A percentile compares a stretch with the other conserved stretches of the same genome.
Evolutionary conservation across 1,140 invertebrate species (phyloP).

Genomic region (Cyclargus thomasi): DNA sequence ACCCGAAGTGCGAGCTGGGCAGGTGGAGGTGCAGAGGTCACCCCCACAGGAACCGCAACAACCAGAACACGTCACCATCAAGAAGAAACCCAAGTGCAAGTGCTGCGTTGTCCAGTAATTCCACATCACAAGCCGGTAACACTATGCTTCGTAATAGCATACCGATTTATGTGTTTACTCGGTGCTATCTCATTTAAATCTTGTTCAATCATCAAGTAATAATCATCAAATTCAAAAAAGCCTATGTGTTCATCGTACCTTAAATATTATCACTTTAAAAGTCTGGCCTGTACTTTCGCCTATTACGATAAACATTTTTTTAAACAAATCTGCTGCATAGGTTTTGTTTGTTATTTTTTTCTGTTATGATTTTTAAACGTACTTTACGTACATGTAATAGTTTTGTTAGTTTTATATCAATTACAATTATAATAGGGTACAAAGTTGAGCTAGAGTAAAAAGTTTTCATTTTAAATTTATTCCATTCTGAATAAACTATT

Average conservation of each 20-base stretch:
- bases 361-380: constrained; percentile 28
- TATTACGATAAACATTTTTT: constrained; percentile 24
- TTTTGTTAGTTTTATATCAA: constrained; percentile 22
- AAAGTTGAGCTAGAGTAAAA: constrained; percentile 24
- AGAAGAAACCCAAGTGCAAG: constrained; percentile 93
- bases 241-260: constrained; percentile 44
- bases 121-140: constrained; percentile 40
- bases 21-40: constrained; percentile 84
- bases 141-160: constrained; percentile 45
- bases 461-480: constrained; percentile 13
- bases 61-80: constrained; percentile 89
- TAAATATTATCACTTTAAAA: constrained; percentile 32
- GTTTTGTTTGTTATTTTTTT: constrained; percentile 27
- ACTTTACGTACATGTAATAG: constrained; percentile 26
- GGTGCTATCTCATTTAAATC: constrained; percentile 58
- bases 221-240: constrained; percentile 31
- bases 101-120: constrained; percentile 91
- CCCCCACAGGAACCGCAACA: constrained; percentile 84
- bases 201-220: constrained; percentile 34
- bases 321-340: constrained; percentile 5
- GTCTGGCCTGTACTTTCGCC: constrained; percentile 33
- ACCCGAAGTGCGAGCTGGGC: constrained; percentile 47
- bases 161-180: constrained; percentile 52
- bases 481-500: constrained; percentile 1
- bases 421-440: constrained; percentile 28